These are phyloP conservation scores for Contarinia nasturtii DNA, from an alignment of 1,140 invertebrate species.

Conservation along the genomic window DNA sequence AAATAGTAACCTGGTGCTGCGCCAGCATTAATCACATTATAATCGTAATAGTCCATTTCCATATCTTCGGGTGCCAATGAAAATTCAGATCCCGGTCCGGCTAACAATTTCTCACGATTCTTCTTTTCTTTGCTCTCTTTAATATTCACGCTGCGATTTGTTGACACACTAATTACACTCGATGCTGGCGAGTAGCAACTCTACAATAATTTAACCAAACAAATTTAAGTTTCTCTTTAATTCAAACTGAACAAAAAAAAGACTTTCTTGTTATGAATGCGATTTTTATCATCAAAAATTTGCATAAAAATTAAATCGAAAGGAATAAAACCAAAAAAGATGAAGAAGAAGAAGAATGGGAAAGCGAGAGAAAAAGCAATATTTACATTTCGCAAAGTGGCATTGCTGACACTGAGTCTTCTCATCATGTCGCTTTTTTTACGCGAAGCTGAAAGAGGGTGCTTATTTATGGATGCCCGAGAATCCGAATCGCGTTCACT, in stretches of 20 bases:
- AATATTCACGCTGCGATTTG: constrained; percentile 37
- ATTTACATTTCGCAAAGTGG: constrained; percentile 35
- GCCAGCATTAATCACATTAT: constrained; percentile 59
- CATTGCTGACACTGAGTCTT: constrained; percentile 4
- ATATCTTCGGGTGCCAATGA: constrained; percentile 56
- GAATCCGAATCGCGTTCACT: constrained; percentile 1
- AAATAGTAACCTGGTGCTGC: constrained; percentile 42
- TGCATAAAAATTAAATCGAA: not conserved
- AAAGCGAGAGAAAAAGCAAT: not conserved
- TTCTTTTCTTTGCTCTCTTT: constrained; percentile 61
- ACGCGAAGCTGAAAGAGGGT: no score
- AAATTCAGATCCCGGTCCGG: constrained; percentile 50
- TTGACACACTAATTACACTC: constrained; percentile 34
- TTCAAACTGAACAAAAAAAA: not conserved
- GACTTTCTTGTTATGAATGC: no score
- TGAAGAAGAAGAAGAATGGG: not conserved
- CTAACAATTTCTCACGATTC: constrained; percentile 46
- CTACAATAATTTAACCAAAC: constrained; percentile 19
- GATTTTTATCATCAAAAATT: not conserved
- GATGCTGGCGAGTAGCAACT: constrained; percentile 46
- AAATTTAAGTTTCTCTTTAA: not conserved
- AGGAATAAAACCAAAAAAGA: not conserved
- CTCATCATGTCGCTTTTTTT: not conserved
- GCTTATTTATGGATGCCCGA: not conserved
- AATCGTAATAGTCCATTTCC: constrained; percentile 76